A percentile compares a stretch with the other conserved stretches of the same genome.
Conservation (phyloP, 2,797 vertebrate species). For the Poliocrania exsul region DNA sequence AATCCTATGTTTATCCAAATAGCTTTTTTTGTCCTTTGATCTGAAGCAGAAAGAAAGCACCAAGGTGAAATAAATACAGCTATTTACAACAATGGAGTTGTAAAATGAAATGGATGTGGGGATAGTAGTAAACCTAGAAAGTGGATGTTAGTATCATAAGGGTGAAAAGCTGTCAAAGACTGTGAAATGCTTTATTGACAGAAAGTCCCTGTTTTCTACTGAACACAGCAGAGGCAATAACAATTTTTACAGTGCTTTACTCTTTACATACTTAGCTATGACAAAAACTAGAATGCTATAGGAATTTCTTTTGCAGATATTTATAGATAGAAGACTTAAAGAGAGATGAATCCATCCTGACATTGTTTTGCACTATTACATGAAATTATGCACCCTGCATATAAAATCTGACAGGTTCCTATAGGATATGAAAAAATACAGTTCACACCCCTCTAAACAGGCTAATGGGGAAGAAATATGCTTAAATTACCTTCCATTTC, state of each 20-base stretch:
- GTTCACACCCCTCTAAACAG: background rate
- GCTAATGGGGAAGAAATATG: background rate
- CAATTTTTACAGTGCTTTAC: background rate
- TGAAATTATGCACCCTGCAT: background rate
- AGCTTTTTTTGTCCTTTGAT: background rate
- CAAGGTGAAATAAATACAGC: background rate
- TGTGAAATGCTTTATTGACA: background rate
- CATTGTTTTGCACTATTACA: background rate
- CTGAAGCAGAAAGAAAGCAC: background rate
- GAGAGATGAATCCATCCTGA: background rate
- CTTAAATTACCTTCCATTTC: background rate
- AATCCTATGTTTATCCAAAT: background rate
- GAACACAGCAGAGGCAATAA: background rate
- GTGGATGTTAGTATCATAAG: background rate
- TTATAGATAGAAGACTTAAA: background rate
- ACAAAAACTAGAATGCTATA: background rate
- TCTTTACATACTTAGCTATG: background rate
- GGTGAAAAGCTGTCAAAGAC: background rate
- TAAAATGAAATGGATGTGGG: background rate
- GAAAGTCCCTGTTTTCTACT: background rate
- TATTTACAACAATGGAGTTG: background rate
- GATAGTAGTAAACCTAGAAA: background rate
- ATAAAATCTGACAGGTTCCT: background rate
- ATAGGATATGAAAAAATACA: background rate
- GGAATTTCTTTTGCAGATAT: background rate